Conservation (phyloP, 2,113 vertebrate species). For the Pomatorhinus ruficollis region DNA sequence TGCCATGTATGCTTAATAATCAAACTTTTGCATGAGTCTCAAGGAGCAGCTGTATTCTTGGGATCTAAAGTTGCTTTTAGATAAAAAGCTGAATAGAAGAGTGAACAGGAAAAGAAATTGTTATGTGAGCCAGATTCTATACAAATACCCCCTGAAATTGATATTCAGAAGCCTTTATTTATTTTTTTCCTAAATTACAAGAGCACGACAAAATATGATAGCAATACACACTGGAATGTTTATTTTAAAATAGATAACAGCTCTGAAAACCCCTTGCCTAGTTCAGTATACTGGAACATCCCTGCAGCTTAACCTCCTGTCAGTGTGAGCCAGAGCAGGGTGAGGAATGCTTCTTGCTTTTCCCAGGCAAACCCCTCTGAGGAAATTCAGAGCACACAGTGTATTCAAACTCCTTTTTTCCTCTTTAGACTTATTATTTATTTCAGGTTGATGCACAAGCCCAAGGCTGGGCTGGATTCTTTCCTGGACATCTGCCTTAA, state of each 20-base stretch:
- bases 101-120: not conserved
- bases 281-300: slow-evolving; percentile 18
- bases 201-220: slow-evolving; percentile 9
- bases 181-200: not conserved
- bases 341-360: slow-evolving; percentile 51
- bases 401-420: slow-evolving; percentile 9
- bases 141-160: not conserved
- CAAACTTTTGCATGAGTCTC: not conserved
- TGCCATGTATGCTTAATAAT: not conserved
- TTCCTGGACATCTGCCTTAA: slow-evolving; percentile 47
- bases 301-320: slow-evolving; percentile 43
- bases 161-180: slow-evolving; percentile 28
- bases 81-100: slow-evolving; percentile 9
- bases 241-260: slow-evolving; percentile 54
- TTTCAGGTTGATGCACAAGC: slow-evolving; percentile 34
- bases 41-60: not conserved
- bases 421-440: slow-evolving; percentile 51
- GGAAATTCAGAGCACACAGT: slow-evolving; percentile 32
- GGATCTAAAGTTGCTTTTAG: not conserved
- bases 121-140: not conserved
- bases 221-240: slow-evolving; percentile 43
- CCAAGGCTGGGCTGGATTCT: slow-evolving; percentile 4
- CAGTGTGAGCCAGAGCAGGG: slow-evolving; percentile 33
- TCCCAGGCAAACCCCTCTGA: not conserved
- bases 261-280: slow-evolving; percentile 36